These are phyloP conservation scores for Silurus lanzhouensis DNA, from an alignment of 2,797 vertebrate species.

Conservation along the genomic window DNA sequence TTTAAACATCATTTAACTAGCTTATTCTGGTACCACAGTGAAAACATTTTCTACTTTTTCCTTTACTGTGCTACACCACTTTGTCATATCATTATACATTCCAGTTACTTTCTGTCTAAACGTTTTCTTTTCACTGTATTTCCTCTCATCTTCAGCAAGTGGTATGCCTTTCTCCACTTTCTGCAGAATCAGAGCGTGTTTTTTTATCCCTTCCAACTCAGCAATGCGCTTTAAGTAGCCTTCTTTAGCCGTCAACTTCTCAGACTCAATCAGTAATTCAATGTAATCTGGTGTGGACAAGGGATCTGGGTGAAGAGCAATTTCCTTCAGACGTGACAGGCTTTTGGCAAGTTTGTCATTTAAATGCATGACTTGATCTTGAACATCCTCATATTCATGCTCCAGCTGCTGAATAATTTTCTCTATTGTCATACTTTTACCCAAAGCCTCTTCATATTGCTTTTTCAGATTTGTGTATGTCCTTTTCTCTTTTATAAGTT, in stretches of 20 bases:
- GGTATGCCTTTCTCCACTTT: conserved; percentile 9
- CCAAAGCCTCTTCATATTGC: conserved; percentile 45
- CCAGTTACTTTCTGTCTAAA: not conserved
- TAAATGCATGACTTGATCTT: conserved; percentile 31
- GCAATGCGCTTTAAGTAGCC: conserved; percentile 56
- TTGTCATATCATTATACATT: not conserved
- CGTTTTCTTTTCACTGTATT: accelerated
- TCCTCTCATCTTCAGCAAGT: not conserved
- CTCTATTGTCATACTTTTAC: conserved; percentile 1
- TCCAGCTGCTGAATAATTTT: not conserved
- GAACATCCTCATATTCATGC: conserved; percentile 49
- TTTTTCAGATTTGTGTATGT: conserved; percentile 45
- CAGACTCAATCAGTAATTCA: conserved; percentile 63
- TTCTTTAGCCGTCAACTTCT: conserved; percentile 54
- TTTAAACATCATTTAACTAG: not conserved
- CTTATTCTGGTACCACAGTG: not conserved
- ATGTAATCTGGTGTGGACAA: conserved; percentile 65
- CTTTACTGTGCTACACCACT: not conserved
- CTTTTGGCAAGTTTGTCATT: conserved; percentile 49
- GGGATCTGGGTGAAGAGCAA: conserved; percentile 63
- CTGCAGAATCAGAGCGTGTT: conserved; percentile 17
- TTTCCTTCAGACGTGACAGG: conserved; percentile 63
- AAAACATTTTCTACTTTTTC: not conserved
- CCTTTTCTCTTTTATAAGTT: conserved; percentile 17
- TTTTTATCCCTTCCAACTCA: conserved; percentile 9